These are phyloP conservation scores for Felis catus DNA, from an alignment of 2,113 vertebrate species.

Conservation along the genomic window DNA sequence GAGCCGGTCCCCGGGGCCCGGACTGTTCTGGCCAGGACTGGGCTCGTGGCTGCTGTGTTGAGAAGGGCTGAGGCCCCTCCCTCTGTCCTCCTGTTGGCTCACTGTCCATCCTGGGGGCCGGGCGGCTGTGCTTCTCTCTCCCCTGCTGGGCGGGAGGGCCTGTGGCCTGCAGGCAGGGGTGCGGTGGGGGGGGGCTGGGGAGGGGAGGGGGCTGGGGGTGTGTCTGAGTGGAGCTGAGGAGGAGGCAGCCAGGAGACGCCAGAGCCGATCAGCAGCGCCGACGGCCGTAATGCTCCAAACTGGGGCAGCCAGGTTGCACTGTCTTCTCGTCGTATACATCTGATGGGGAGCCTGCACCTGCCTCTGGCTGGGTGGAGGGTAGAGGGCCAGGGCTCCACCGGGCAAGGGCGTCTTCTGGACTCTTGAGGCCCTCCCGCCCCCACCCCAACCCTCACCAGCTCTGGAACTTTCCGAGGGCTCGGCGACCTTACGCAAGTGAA, in stretches of 20 bases:
- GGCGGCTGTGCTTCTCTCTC: background rate
- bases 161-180: background rate
- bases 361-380: background rate
- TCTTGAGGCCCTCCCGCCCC: background rate
- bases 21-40: background rate
- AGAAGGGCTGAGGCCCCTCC: background rate
- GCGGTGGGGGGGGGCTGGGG: background rate
- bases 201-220: background rate
- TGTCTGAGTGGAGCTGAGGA: slow-evolving; percentile 27
- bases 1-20: background rate
- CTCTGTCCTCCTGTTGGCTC: background rate
- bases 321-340: slow-evolving; percentile 35
- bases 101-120: background rate
- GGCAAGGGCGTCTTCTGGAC: background rate
- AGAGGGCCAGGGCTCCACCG: fast-evolving
- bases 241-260: slow-evolving; percentile 59
- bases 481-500: background rate
- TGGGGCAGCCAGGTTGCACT: slow-evolving; percentile 68
- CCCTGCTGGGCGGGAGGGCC: fast-evolving
- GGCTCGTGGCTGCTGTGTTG: background rate
- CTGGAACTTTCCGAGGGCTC: background rate
- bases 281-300: slow-evolving; percentile 67
- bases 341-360: background rate
- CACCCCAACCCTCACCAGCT: background rate
- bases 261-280: slow-evolving; percentile 68